phyloP scores from a whole-genome alignment of 2,113 vertebrate genomes.

The Azemiops feae region DNA sequence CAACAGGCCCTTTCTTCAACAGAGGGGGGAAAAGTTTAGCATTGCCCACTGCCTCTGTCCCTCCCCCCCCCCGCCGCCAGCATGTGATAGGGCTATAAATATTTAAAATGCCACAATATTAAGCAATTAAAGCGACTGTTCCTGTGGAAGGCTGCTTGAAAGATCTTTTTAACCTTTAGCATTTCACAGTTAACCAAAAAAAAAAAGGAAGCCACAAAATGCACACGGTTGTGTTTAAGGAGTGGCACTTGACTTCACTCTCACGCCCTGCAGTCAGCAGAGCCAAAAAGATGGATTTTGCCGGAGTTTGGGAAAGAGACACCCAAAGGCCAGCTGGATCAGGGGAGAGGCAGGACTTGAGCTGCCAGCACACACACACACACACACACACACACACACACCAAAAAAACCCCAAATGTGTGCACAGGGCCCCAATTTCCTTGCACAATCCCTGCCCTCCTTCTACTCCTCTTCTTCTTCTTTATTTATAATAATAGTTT shows the following conservation, averaged over 20 bases:
- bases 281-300: rapidly evolving
- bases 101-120: slow-evolving; percentile 60
- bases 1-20: neutral
- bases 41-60: neutral
- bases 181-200: slow-evolving; percentile 22
- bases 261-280: slow-evolving; percentile 19
- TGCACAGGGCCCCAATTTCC: neutral
- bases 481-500: too few relatives aligned
- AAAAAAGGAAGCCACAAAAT: neutral
- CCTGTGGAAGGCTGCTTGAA: slow-evolving; percentile 43
- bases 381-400: neutral
- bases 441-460: neutral
- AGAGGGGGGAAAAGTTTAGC: rapidly evolving
- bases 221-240: slow-evolving; percentile 48
- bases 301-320: rapidly evolving
- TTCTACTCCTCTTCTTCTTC: too few relatives aligned
- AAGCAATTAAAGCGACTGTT: slow-evolving; percentile 60
- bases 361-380: neutral
- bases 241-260: slow-evolving; percentile 46
- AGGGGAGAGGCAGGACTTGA: neutral
- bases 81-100: slow-evolving; percentile 23
- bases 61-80: slow-evolving; percentile 12
- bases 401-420: neutral
- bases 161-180: slow-evolving; percentile 53
- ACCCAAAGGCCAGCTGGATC: neutral